Evolutionary conservation across 1,140 invertebrate genomes (phyloP).

Genomic region (Ceratitis capitata): DNA sequence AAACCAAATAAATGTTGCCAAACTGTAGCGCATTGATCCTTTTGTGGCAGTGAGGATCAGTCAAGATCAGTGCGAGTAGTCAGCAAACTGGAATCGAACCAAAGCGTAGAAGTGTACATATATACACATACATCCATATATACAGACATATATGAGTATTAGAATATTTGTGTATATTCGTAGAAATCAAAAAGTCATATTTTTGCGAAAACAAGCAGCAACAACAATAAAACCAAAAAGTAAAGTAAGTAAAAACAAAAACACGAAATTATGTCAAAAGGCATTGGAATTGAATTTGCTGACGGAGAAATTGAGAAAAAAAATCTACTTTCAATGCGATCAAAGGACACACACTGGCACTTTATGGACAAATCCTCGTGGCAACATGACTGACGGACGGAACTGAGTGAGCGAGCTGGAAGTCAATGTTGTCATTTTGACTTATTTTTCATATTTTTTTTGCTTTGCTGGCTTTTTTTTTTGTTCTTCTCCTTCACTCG

Average conservation of each 20-base stretch:
- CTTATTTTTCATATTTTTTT: not conserved
- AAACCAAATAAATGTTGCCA: conserved; percentile 59
- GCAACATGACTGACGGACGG: conserved; percentile 62
- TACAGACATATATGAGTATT: not conserved
- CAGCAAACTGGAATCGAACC: not conserved
- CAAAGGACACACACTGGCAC: conserved; percentile 22
- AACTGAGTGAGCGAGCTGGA: not conserved
- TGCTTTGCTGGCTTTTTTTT: not conserved
- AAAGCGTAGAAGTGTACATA: not conserved
- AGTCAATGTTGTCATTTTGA: conserved; percentile 44
- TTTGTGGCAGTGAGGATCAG: conserved; percentile 40
- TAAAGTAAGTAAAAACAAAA: not conserved
- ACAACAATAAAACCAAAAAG: not conserved
- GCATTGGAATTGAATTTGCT: conserved; percentile 22
- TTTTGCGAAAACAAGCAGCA: not conserved
- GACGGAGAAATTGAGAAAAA: too few relatives aligned
- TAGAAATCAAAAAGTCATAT: conserved; percentile 45
- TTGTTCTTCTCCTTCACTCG: not conserved
- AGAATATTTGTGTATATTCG: not conserved
- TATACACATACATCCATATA: not conserved
- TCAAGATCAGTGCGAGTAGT: conserved; percentile 45
- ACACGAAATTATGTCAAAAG: conserved; percentile 42
- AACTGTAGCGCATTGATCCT: conserved; percentile 46
- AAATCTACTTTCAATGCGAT: too few relatives aligned
- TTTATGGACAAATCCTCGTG: conserved; percentile 50